These are phyloP conservation scores for Polietes domitor DNA, from an alignment of 2,888 invertebrate genomes.

Conservation along the genomic window DNA sequence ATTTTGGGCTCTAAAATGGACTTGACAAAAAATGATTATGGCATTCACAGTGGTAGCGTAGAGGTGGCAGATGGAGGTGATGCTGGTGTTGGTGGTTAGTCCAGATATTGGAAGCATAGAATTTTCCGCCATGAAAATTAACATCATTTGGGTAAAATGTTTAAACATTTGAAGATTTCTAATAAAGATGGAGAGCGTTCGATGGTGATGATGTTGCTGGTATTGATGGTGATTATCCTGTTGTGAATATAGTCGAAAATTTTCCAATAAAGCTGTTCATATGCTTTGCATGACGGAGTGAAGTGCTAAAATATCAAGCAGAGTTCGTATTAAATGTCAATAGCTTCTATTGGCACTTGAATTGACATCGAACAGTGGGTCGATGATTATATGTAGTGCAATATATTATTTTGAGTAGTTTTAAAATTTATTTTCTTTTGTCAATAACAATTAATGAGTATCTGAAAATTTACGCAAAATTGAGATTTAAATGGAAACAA, in stretches of 20 bases:
- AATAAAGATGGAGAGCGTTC: neutral
- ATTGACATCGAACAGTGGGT: neutral
- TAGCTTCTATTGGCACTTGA: neutral
- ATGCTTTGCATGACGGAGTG: neutral
- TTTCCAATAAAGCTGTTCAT: slow-evolving; percentile 3
- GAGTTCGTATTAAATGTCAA: neutral
- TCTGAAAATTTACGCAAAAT: no score
- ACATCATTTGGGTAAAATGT: neutral
- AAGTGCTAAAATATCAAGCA: neutral
- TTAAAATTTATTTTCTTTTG: no score
- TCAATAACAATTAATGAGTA: no score
- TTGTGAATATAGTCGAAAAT: neutral
- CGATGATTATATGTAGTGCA: no score
- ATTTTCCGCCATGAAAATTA: neutral
- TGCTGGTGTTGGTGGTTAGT: no score
- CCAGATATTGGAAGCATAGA: no score
- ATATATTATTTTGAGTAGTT: no score
- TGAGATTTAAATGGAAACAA: no score
- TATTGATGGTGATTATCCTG: slow-evolving; percentile 2
- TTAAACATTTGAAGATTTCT: neutral
- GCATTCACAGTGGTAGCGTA: neutral
- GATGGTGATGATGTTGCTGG: slow-evolving; percentile 9
- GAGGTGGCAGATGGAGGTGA: no score
- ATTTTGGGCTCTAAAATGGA: neutral
- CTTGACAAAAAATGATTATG: neutral